A percentile compares a stretch with the other conserved stretches of the same genome.
Evolutionary conservation across 2,888 invertebrate genomes (phyloP).

Genomic region (Drosophila merina): DNA sequence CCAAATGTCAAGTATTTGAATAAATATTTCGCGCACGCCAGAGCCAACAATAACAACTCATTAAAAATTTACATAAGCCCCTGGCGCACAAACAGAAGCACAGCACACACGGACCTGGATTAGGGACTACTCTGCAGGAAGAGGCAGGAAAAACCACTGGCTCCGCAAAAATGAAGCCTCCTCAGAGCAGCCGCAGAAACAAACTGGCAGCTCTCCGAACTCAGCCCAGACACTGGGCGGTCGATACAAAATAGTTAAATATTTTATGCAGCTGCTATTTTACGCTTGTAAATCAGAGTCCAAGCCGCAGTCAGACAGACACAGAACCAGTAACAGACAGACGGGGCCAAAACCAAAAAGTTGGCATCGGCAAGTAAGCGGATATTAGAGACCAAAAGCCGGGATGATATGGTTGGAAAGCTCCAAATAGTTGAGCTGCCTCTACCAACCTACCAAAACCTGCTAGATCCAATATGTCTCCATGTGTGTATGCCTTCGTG

Average conservation of each 20-base stretch:
- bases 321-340: conserved; percentile 12
- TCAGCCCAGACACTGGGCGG: conserved; percentile 22
- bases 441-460: conserved; percentile 13
- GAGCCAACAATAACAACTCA: conserved; percentile 46
- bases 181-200: conserved; percentile 30
- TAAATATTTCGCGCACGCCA: background rate
- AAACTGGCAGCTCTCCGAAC: conserved; percentile 18
- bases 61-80: conserved; percentile 53
- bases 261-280: conserved; percentile 73
- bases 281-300: conserved; percentile 75
- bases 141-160: conserved; percentile 38
- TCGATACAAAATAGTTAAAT: conserved; percentile 65
- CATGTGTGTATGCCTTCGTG: conserved; percentile 1
- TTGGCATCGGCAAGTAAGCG: conserved; percentile 36
- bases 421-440: conserved; percentile 39
- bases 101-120: conserved; percentile 24
- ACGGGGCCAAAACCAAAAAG: conserved; percentile 44
- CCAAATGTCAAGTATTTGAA: conserved; percentile 11
- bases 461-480: conserved; percentile 6
- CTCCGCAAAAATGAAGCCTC: conserved; percentile 47
- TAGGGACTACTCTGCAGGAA: conserved; percentile 22
- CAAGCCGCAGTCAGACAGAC: conserved; percentile 63
- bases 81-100: conserved; percentile 1
- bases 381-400: conserved; percentile 8
- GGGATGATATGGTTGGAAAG: conserved; percentile 9